Evolutionary conservation across 2,888 invertebrate species (phyloP).

Genomic region (Ophion ventricosus): DNA sequence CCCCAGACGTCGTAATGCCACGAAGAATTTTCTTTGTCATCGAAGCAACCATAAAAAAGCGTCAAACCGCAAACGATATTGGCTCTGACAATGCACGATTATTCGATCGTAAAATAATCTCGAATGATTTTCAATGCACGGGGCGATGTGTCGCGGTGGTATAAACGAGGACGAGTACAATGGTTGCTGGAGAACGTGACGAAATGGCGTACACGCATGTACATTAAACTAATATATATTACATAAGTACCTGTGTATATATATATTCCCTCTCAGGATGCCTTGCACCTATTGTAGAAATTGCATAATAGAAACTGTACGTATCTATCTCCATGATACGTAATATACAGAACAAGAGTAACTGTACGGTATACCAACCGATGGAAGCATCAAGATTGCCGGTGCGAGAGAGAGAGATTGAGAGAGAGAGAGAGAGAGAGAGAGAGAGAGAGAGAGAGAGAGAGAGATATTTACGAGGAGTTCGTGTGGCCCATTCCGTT

Average conservation of each 20-base stretch:
- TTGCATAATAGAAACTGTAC: constrained; percentile 27
- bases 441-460: not conserved
- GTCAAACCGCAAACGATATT: not conserved
- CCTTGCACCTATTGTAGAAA: constrained; percentile 12
- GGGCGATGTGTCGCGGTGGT: not conserved
- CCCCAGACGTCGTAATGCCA: not conserved
- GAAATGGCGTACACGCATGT: constrained; percentile 4
- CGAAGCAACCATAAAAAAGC: not conserved
- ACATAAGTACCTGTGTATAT: constrained; percentile 3
- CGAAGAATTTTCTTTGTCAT: not conserved
- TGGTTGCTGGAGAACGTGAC: not conserved
- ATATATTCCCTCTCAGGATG: constrained; percentile 25
- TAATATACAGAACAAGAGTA: constrained; percentile 19
- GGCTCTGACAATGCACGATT: not conserved
- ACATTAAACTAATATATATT: constrained; percentile 2
- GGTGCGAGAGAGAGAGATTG: not conserved
- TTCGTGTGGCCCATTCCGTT: constrained; percentile 58
- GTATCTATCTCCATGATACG: constrained; percentile 29
- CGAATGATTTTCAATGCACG: constrained; percentile 10
- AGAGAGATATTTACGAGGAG: constrained; percentile 41
- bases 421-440: not conserved
- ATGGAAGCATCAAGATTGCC: constrained; percentile 11
- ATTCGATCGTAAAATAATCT: not conserved
- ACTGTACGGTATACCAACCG: not conserved
- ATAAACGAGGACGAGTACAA: constrained; percentile 13